Base-by-base conservation (phyloP, 2,113 vertebrate species). In the Anhinga rufa region DNA sequence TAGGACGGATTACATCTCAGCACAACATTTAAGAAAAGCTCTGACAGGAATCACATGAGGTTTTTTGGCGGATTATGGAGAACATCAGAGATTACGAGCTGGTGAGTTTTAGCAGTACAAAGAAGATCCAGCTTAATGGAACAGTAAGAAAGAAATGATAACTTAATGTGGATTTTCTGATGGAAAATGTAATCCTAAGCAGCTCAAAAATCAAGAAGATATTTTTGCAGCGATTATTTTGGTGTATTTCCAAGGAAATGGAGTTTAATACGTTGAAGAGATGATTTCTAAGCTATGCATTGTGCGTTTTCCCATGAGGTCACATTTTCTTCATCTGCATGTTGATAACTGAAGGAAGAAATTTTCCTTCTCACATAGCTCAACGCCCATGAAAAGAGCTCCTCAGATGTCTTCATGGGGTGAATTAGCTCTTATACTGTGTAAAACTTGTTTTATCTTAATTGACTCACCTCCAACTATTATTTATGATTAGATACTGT, bases 111-210 rank as follows among this genome's bases (percentile, higher is more conserved):
- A 89, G 86, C 82, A 80, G 75, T 12, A 91, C 87, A 91, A 93
- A 95, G 91, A 90, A 88, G 55, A 96, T 90, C 79, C 94, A 96
- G 84, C 89, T 95, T 93, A 95, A 83, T 4, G 26, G 6, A 80
- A 51, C 18, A 77, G 57, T 25, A 81, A 81, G 78, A 86, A 94
- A 82, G 70, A 87, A 92, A 77, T 10, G 78, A 70, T 80, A 88
- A 96, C 91, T 92, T 28, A 82, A 77, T 14, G 14, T 93, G 95
- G 82, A 77, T 93, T 95, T 96, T 40, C 89, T 15, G 68, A 92
- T 68, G 91, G 91, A 36, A 91, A 87, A 94, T 5, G 42, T 71
- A 95, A 95, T 95, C 92, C 93, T 95, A 91, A 95, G 82, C 88
- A 9, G 84, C 78, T 91, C 54, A 74, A 44, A 91, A 86, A 80